Evolutionary conservation across 2,888 invertebrate genomes (phyloP).

Genomic region (Apamea epomidion): DNA sequence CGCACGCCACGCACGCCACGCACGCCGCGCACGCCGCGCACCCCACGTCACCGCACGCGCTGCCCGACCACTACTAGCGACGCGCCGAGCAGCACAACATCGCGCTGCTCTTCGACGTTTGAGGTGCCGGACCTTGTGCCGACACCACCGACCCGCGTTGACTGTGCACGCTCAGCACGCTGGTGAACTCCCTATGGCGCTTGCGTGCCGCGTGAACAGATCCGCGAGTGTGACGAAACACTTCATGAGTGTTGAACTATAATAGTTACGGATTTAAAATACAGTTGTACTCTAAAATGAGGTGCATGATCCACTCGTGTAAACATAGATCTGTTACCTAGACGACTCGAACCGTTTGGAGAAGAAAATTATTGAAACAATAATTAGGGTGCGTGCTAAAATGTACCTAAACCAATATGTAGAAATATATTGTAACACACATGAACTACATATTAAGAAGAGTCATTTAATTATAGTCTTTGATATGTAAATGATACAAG

Average conservation of each 20-base stretch:
- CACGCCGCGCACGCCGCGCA: conserved; percentile 77
- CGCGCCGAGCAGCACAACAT: conserved; percentile 89
- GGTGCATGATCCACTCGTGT: conserved; percentile 14
- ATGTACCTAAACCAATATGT: conserved; percentile 52
- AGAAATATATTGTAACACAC: conserved; percentile 23
- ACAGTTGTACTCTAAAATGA: conserved; percentile 13
- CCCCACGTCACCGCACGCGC: conserved; percentile 80
- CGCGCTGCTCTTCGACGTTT: conserved; percentile 89
- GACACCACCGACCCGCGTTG: neutral
- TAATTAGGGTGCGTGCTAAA: conserved; percentile 56
- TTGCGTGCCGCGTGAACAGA: neutral
- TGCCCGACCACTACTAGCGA: conserved; percentile 87
- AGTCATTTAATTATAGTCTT: conserved; percentile 1
- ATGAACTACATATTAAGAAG: conserved; percentile 1
- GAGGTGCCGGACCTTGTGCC: conserved; percentile 47
- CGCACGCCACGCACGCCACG: conserved; percentile 77
- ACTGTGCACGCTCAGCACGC: conserved; percentile 11
- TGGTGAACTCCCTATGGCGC: neutral
- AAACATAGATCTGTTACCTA: conserved; percentile 20
- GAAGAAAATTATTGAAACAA: conserved; percentile 10
- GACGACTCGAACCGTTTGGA: neutral
- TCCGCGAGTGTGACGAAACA: conserved; percentile 24
- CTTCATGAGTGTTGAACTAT: conserved; percentile 42
- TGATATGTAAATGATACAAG: neutral
- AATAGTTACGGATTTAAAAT: conserved; percentile 33